Conservation (phyloP, 2,888 invertebrate genomes). For the Heliconius erato region DNA sequence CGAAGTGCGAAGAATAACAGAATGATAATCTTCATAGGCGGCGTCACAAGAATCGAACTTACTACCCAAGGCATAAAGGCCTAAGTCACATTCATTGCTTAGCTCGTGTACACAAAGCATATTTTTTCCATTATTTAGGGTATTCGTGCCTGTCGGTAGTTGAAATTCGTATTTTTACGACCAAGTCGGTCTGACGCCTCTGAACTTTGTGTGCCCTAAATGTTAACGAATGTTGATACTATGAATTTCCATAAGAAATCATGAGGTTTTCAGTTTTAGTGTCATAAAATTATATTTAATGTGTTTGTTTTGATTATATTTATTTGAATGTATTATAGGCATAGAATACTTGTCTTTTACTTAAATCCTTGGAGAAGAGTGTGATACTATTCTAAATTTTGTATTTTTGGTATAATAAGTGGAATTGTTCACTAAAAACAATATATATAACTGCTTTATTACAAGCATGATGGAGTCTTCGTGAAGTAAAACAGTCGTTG, state of each 20-base stretch:
- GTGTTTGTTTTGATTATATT: not conserved
- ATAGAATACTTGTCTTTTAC: not conserved
- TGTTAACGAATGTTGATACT: conserved; percentile 42
- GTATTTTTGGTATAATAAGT: too few species aligned
- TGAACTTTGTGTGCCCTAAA: conserved; percentile 41
- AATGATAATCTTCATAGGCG: conserved; percentile 27
- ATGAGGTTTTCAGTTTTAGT: conserved; percentile 24
- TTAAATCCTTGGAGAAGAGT: too few species aligned
- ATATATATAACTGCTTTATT: too few species aligned
- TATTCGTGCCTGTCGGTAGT: conserved; percentile 51
- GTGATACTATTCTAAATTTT: too few species aligned
- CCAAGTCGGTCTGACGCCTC: conserved; percentile 41
- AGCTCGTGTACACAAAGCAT: conserved; percentile 45
- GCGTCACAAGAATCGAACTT: conserved; percentile 13
- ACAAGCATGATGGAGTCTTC: too few species aligned
- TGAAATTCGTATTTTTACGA: conserved; percentile 52
- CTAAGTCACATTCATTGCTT: conserved; percentile 8
- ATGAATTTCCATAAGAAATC: conserved; percentile 31
- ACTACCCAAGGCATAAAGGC: conserved; percentile 13
- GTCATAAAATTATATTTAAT: conserved; percentile 17
- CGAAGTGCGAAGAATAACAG: conserved; percentile 31
- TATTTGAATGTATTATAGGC: too few species aligned
- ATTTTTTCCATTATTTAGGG: conserved; percentile 51
- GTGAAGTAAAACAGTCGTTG: not conserved
- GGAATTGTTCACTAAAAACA: too few species aligned